A percentile compares a stretch with the other conserved stretches of the same genome.
phyloP scores from a whole-genome alignment of 2,113 vertebrate genomes.

The Calcarius ornatus region DNA sequence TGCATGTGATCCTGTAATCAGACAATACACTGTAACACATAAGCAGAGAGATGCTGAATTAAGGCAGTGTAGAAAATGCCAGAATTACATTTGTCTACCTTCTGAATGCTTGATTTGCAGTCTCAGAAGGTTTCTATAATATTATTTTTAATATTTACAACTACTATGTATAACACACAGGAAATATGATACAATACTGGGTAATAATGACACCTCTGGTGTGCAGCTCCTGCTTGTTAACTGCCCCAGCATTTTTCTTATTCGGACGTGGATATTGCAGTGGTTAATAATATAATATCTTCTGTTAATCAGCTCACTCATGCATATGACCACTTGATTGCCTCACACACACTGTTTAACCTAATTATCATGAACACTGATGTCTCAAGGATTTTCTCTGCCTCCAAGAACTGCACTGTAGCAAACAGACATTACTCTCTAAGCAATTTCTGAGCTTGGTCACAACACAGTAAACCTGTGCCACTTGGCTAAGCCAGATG shows the following conservation, averaged over 20 bases:
- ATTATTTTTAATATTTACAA: neutral
- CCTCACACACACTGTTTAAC: conserved; percentile 34
- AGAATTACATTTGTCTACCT: neutral
- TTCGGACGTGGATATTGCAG: neutral
- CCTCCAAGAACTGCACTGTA: neutral
- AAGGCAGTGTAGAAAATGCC: neutral
- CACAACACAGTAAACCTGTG: neutral
- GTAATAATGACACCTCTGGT: neutral
- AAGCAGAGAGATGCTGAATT: neutral
- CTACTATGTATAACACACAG: neutral
- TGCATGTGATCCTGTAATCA: neutral
- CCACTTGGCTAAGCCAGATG: neutral
- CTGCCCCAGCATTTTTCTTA: neutral
- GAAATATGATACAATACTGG: neutral
- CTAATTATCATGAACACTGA: conserved; percentile 34
- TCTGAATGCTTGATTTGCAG: neutral
- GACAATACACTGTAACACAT: neutral
- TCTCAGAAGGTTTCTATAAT: neutral
- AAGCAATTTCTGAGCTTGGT: neutral
- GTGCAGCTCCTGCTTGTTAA: neutral
- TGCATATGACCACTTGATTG: conserved; percentile 39
- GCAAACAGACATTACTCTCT: neutral
- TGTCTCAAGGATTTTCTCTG: neutral
- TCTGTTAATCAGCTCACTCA: neutral
- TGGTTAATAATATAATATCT: neutral